A percentile compares a stretch with the other conserved stretches of the same genome.
Evolutionary conservation across 2,797 vertebrate genomes (phyloP).

Genomic region (Hypotaenidia philippensis): DNA sequence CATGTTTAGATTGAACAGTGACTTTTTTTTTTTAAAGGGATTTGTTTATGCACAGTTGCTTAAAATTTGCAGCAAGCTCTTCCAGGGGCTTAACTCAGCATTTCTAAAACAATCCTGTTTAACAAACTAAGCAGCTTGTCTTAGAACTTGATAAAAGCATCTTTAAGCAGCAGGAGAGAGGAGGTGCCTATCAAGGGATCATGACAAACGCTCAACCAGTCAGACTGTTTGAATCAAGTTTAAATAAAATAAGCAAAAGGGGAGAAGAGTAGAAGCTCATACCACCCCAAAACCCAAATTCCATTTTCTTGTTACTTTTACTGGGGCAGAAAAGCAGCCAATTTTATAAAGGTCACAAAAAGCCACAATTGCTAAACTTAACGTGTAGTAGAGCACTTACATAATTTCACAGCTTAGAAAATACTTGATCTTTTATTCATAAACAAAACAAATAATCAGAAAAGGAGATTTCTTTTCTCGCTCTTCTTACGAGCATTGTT

Average conservation of each 20-base stretch:
- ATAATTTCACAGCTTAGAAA: neutral
- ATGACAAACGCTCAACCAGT: neutral
- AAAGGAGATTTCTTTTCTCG: neutral
- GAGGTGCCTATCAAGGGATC: neutral
- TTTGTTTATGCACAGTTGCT: constrained; percentile 3
- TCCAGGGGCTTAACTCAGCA: neutral
- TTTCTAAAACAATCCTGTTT: constrained; percentile 9
- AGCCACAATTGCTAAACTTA: neutral
- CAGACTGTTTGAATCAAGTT: neutral
- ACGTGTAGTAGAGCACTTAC: neutral
- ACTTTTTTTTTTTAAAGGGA: neutral
- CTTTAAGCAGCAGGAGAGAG: neutral
- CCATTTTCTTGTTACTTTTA: neutral
- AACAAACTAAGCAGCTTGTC: constrained; percentile 15
- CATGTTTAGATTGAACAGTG: neutral
- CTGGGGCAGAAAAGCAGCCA: neutral
- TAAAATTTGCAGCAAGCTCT: constrained; percentile 20
- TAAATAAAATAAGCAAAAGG: neutral
- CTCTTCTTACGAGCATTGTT: neutral
- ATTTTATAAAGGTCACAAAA: neutral
- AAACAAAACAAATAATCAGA: neutral
- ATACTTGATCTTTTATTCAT: neutral
- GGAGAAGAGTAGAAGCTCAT: neutral
- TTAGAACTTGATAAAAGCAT: neutral
- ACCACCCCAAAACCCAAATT: neutral